Conservation (phyloP, 1,140 invertebrate species). For the Drosophila gunungcola region DNA sequence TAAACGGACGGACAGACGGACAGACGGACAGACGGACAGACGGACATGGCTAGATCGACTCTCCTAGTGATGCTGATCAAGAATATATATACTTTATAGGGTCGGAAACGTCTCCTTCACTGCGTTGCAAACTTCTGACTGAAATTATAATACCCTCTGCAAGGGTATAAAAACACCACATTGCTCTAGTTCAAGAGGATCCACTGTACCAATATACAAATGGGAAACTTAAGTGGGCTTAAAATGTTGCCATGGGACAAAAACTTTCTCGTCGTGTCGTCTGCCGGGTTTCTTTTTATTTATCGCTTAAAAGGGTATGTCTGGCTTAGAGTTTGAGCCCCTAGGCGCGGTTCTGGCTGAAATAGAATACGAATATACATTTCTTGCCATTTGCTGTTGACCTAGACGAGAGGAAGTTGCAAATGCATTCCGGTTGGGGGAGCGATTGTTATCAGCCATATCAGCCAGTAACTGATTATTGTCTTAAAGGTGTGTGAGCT, state of each 20-base stretch:
- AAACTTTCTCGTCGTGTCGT: conserved; percentile 52
- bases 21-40: too few relatives aligned
- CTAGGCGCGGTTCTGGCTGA: conserved; percentile 47
- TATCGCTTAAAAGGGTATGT: conserved; percentile 65
- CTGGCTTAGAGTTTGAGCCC: conserved; percentile 46
- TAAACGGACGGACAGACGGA: too few relatives aligned
- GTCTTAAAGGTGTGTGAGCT: conserved; percentile 24
- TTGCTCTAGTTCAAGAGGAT: not conserved
- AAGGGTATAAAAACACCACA: too few relatives aligned
- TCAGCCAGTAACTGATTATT: conserved; percentile 35
- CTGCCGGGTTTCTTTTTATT: conserved; percentile 67
- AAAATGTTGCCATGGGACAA: conserved; percentile 61
- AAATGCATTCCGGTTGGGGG: conserved; percentile 48
- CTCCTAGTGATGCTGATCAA: too few relatives aligned
- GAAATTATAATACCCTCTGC: too few relatives aligned
- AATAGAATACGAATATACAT: conserved; percentile 21
- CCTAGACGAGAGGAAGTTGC: conserved; percentile 65
- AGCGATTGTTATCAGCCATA: conserved; percentile 23
- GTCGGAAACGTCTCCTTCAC: too few relatives aligned
- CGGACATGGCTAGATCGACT: too few relatives aligned
- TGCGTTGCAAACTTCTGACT: too few relatives aligned
- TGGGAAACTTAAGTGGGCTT: conserved; percentile 61
- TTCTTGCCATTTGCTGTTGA: conserved; percentile 40
- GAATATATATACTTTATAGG: too few relatives aligned
- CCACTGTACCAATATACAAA: conserved; percentile 48